A percentile compares a stretch with the other conserved stretches of the same genome.
These are phyloP conservation scores for Tolmerus cingulatus DNA, from an alignment of 2,888 invertebrate genomes.

Conservation along the genomic window DNA sequence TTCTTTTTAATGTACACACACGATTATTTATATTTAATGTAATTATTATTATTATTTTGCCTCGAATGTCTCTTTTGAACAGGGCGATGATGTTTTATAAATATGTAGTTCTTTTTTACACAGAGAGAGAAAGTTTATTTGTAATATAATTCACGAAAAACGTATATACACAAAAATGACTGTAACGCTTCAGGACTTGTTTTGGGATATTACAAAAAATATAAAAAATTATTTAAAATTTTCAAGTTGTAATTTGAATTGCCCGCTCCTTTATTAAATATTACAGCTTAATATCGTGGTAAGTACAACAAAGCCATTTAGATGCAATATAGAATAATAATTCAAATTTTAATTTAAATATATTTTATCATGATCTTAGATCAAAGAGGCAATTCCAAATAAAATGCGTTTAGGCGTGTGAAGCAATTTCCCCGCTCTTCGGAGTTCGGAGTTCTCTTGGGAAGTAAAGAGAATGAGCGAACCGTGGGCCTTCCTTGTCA, in stretches of 20 bases:
- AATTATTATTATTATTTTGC: constrained; percentile 26
- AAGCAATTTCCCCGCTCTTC: too few species aligned
- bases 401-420: too few species aligned
- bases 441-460: too few species aligned
- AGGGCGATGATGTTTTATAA: constrained; percentile 30
- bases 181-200: constrained; percentile 39
- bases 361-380: too few species aligned
- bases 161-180: constrained; percentile 32
- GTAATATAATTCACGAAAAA: constrained; percentile 28
- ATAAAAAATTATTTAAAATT: constrained; percentile 38
- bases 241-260: neutral
- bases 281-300: neutral
- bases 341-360: too few species aligned
- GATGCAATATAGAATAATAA: too few species aligned
- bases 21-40: constrained; percentile 39
- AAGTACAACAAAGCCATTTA: neutral
- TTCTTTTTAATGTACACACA: constrained; percentile 19
- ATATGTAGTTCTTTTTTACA: constrained; percentile 30
- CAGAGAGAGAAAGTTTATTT: constrained; percentile 34
- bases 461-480: too few species aligned
- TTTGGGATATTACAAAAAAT: constrained; percentile 28
- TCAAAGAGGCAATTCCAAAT: too few species aligned
- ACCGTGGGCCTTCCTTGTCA: too few species aligned
- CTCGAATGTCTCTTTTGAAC: constrained; percentile 6
- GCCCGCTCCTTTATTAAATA: neutral